Conservation (phyloP, 1,140 invertebrate species). For the Platorchestia sp. region DNA sequence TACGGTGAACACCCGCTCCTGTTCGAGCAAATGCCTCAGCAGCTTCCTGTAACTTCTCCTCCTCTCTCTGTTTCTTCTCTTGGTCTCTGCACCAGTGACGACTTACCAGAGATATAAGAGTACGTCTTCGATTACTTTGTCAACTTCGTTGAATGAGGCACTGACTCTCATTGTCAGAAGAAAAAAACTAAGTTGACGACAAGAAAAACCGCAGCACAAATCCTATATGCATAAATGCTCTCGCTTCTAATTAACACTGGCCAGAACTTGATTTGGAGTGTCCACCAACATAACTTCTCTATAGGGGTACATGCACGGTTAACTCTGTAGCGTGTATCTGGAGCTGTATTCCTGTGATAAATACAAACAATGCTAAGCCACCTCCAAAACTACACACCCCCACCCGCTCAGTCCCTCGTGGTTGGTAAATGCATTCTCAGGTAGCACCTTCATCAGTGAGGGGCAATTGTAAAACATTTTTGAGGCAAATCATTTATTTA, state of each 20-base stretch:
- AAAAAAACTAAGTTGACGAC: neutral
- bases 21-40: neutral
- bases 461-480: too few species aligned
- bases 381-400: too few species aligned
- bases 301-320: neutral
- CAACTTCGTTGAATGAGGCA: neutral
- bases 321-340: too few species aligned
- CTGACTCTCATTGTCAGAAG: neutral
- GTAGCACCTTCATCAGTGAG: too few species aligned
- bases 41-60: neutral
- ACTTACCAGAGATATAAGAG: neutral
- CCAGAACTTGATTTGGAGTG: neutral
- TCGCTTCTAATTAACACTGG: neutral
- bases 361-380: too few species aligned
- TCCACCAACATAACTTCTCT: neutral
- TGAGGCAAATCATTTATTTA: too few species aligned
- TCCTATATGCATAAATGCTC: neutral
- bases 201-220: neutral
- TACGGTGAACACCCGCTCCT: conserved; percentile 23
- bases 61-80: neutral
- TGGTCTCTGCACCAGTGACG: neutral
- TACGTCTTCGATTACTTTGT: neutral
- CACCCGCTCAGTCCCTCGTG: too few species aligned
- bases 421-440: too few species aligned
- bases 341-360: too few species aligned